A percentile compares a stretch with the other conserved stretches of the same genome.
These are phyloP conservation scores for Leptogaster cylindrica DNA, from an alignment of 2,888 invertebrate species.

Conservation along the genomic window DNA sequence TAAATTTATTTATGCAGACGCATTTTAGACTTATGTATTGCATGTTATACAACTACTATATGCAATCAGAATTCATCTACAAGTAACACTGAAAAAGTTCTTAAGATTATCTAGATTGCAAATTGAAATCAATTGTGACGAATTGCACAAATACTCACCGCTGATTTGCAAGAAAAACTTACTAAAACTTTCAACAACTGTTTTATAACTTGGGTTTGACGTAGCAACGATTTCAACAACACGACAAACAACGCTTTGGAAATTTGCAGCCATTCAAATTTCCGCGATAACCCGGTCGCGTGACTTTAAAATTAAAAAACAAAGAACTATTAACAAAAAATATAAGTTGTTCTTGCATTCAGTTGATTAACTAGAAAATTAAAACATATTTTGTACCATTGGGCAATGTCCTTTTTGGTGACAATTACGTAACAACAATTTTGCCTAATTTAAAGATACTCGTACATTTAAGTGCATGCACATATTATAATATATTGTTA, in stretches of 20 bases:
- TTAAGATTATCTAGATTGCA: too few species aligned
- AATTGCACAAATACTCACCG: slow-evolving; percentile 41
- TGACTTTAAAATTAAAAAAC: slow-evolving; percentile 9
- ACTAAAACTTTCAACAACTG: slow-evolving; percentile 3
- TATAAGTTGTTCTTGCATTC: slow-evolving; percentile 43
- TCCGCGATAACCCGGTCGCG: slow-evolving; percentile 50
- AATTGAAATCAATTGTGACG: background rate
- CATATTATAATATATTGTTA: background rate
- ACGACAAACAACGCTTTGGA: slow-evolving; percentile 49
- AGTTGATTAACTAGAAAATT: too few species aligned
- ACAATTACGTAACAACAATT: too few species aligned
- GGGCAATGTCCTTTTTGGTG: too few species aligned
- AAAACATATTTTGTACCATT: too few species aligned
- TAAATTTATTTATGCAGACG: background rate
- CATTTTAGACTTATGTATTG: slow-evolving; percentile 23
- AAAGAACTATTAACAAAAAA: slow-evolving; percentile 20
- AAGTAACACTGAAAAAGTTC: too few species aligned
- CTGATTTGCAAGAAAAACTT: slow-evolving; percentile 29
- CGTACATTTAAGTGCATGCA: background rate
- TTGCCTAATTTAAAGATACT: too few species aligned
- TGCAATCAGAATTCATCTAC: background rate
- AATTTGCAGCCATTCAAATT: slow-evolving; percentile 63
- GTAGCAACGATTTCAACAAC: background rate
- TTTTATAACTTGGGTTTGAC: slow-evolving; percentile 43
- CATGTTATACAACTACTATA: slow-evolving; percentile 23